Percentiles rank a stretch among this genome's conserved stretches.
phyloP scores from a whole-genome alignment of 2,888 invertebrate species.

The Agriopis marginaria region DNA sequence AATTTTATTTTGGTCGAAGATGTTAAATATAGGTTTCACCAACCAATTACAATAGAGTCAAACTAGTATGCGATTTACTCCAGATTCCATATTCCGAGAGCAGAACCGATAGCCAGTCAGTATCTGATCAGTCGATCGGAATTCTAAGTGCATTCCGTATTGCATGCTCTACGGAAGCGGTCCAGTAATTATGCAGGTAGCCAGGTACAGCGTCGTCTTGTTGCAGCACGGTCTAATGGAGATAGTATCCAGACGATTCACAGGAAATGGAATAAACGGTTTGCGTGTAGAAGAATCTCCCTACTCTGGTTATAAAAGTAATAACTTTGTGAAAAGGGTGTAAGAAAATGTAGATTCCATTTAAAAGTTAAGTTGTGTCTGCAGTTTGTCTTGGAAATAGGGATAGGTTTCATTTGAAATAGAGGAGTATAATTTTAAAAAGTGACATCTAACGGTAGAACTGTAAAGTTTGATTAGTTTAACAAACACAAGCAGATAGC shows the following conservation, averaged over 20 bases:
- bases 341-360: too few species aligned
- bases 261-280: neutral
- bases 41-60: neutral
- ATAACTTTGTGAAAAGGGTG: too few species aligned
- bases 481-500: too few species aligned
- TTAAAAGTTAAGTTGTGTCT: too few species aligned
- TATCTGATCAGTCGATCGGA: slow-evolving; percentile 13
- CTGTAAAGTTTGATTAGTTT: too few species aligned
- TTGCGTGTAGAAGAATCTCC: neutral
- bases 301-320: neutral
- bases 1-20: too few species aligned
- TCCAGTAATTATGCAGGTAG: neutral
- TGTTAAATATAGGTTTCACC: too few species aligned
- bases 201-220: slow-evolving; percentile 1
- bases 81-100: neutral
- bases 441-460: too few species aligned
- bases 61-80: neutral
- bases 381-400: too few species aligned
- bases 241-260: neutral
- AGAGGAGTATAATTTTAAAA: too few species aligned
- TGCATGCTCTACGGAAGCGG: neutral
- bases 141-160: slow-evolving; percentile 4
- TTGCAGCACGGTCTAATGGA: neutral
- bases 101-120: neutral
- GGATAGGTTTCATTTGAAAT: too few species aligned